Percentiles rank a stretch among this genome's conserved stretches.
phyloP scores from a whole-genome alignment of 2,797 vertebrate species.

The Dicrostonyx torquatus region DNA sequence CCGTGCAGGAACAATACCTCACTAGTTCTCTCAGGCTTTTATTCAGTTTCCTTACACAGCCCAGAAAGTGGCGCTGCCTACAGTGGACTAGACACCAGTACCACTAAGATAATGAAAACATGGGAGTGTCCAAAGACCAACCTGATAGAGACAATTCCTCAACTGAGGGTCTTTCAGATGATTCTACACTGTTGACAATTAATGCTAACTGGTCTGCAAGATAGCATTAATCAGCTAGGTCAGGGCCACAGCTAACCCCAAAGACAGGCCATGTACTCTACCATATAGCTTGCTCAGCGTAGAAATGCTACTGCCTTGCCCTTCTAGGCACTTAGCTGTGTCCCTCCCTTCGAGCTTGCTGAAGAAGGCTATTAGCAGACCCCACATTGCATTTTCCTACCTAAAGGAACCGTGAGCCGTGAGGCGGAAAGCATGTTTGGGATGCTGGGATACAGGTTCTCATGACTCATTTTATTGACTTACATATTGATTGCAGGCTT shows the following conservation, averaged over 20 bases:
- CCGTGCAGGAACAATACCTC: background rate
- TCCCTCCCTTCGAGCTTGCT: background rate
- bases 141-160: background rate
- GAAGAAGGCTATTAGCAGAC: background rate
- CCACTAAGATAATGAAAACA: background rate
- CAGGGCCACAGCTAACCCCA: background rate
- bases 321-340: background rate
- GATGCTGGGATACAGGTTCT: background rate
- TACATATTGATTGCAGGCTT: background rate
- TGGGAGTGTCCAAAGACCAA: background rate
- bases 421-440: background rate
- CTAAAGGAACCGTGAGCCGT: background rate
- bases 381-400: background rate
- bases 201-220: background rate
- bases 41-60: background rate
- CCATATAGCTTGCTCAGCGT: rapidly evolving
- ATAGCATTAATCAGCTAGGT: background rate
- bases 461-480: background rate
- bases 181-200: background rate
- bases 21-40: background rate
- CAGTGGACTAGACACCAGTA: background rate
- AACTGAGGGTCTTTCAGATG: background rate
- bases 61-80: background rate
- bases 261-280: rapidly evolving
- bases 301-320: background rate